Percentiles rank a stretch among this genome's conserved stretches.
phyloP scores from a whole-genome alignment of 2,113 vertebrate genomes.

The Petromus typicus region DNA sequence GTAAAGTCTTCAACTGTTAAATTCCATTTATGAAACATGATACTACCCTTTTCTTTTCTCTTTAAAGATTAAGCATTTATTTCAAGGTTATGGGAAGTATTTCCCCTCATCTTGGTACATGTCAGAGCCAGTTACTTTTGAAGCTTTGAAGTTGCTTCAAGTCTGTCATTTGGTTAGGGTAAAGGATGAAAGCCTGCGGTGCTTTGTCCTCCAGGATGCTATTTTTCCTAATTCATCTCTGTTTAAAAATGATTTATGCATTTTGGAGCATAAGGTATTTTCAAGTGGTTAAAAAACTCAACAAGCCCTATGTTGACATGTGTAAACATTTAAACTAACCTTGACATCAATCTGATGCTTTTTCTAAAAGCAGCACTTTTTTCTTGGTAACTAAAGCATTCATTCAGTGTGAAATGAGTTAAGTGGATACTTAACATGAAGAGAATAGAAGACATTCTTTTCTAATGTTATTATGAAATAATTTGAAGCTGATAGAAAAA shows the following conservation, averaged over 20 bases:
- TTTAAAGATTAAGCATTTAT: conserved; percentile 78
- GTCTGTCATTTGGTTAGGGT: conserved; percentile 86
- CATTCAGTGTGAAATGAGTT: background rate
- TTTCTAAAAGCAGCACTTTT: background rate
- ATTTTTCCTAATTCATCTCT: conserved; percentile 87
- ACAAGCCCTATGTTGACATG: conserved; percentile 16
- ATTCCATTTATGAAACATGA: conserved; percentile 68
- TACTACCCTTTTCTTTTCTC: conserved; percentile 71
- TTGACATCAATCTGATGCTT: conserved; percentile 54
- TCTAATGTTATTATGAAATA: conserved; percentile 46
- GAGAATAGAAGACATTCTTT: background rate
- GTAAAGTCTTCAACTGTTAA: conserved; percentile 62
- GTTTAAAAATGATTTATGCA: conserved; percentile 87
- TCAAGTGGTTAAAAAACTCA: conserved; percentile 54
- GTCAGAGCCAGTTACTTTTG: conserved; percentile 84
- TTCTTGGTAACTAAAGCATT: conserved; percentile 21
- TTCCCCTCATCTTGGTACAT: conserved; percentile 82
- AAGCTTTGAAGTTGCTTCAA: conserved; percentile 88
- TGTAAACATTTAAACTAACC: conserved; percentile 39
- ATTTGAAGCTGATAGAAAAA: conserved; percentile 45
- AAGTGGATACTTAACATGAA: conserved; percentile 9
- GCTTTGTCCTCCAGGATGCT: conserved; percentile 84
- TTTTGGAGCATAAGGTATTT: conserved; percentile 68
- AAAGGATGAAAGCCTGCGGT: conserved; percentile 81
- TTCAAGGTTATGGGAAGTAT: conserved; percentile 75